Percentiles rank a stretch among this genome's conserved stretches.
Conservation (phyloP, 2,113 vertebrate species). For the Syngnathoides biaculeatus region DNA sequence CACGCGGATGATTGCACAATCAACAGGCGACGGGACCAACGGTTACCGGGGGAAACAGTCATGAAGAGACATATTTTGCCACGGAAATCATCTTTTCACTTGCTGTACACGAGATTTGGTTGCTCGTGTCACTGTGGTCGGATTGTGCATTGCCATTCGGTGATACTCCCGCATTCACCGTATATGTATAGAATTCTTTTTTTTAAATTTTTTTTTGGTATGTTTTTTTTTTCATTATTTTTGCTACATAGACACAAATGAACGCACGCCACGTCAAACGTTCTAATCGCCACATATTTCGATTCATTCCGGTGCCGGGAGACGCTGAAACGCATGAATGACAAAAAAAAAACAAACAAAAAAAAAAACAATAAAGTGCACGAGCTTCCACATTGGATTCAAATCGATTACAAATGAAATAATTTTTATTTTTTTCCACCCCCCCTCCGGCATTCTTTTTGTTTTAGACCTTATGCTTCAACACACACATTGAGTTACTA, state of each 20-base stretch:
- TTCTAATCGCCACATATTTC: slow-evolving; percentile 40
- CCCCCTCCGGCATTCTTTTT: background rate
- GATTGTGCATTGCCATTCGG: slow-evolving; percentile 51
- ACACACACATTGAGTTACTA: slow-evolving; percentile 10
- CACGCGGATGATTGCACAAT: slow-evolving; percentile 66
- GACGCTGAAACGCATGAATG: slow-evolving; percentile 43
- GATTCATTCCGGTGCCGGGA: slow-evolving; percentile 46
- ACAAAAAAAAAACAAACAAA: no score
- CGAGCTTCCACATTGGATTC: slow-evolving; percentile 61
- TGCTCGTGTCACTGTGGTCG: slow-evolving; percentile 9
- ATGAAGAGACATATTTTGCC: slow-evolving; percentile 23
- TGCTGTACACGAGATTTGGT: slow-evolving; percentile 34
- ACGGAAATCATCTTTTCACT: slow-evolving; percentile 3
- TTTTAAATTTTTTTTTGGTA: no score
- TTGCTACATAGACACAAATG: slow-evolving; percentile 60
- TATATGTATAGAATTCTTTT: background rate
- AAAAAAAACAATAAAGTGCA: slow-evolving; percentile 75
- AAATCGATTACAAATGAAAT: slow-evolving; percentile 68
- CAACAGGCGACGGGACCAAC: slow-evolving; percentile 63
- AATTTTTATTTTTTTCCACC: no score
- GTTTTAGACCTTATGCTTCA: slow-evolving; percentile 9
- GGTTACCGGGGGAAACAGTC: slow-evolving; percentile 46
- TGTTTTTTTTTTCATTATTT: background rate
- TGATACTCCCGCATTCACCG: slow-evolving; percentile 13
- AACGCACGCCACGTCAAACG: slow-evolving; percentile 44